Conservation (phyloP, 2,113 vertebrate species). For the Poecilia latipinna region DNA sequence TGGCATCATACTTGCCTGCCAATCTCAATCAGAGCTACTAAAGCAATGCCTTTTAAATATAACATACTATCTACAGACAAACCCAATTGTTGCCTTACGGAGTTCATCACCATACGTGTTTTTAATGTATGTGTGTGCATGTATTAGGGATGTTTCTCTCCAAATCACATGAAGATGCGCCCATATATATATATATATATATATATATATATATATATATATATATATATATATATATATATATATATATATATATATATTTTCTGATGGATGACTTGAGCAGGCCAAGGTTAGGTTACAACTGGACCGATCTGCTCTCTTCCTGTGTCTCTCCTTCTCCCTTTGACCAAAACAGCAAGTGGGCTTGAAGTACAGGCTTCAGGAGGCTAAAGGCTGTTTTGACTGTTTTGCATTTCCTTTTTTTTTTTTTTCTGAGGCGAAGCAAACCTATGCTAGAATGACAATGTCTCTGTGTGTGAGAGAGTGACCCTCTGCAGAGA, state of each 20-base stretch:
- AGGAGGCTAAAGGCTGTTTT: slow-evolving; percentile 76
- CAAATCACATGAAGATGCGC: no score
- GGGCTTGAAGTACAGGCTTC: slow-evolving; percentile 79
- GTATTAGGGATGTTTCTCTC: slow-evolving; percentile 27
- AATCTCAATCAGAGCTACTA: background rate
- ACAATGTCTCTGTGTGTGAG: slow-evolving; percentile 54
- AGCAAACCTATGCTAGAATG: slow-evolving; percentile 78
- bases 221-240: no score
- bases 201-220: no score
- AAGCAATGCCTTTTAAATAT: background rate
- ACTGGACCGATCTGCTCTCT: slow-evolving; percentile 81
- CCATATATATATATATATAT: no score
- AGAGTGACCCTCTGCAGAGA: slow-evolving; percentile 65
- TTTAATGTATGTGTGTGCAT: slow-evolving; percentile 45
- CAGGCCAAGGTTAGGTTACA: slow-evolving; percentile 83
- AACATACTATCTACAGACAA: background rate
- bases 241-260: background rate
- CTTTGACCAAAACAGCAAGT: slow-evolving; percentile 74
- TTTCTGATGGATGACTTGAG: slow-evolving; percentile 82
- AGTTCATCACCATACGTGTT: background rate
- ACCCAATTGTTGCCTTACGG: background rate
- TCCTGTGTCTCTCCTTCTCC: slow-evolving; percentile 59
- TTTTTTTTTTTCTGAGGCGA: slow-evolving; percentile 79
- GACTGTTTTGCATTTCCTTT: slow-evolving; percentile 77
- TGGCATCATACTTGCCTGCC: no score